Percentiles rank a stretch among this genome's conserved stretches.
Conservation (phyloP, 2,888 invertebrate genomes). For the Dryobotodes eremita region DNA sequence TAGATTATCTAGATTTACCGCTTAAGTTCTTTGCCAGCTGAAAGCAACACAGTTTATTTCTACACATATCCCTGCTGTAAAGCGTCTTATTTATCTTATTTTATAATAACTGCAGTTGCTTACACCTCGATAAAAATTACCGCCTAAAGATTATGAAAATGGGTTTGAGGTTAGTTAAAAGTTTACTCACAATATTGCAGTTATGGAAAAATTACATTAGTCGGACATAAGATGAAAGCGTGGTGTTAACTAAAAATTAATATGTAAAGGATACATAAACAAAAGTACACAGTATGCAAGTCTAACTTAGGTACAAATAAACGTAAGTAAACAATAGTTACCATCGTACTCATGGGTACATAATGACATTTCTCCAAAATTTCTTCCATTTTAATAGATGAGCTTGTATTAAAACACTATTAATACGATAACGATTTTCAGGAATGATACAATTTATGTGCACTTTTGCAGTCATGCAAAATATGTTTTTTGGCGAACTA, state of each 20-base stretch:
- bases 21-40: background rate
- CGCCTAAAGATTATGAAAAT: too few relatives aligned
- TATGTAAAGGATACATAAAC: background rate
- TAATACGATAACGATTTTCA: background rate
- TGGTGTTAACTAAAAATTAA: background rate
- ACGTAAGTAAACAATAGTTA: constrained; percentile 68
- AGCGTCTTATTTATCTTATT: background rate
- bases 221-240: background rate
- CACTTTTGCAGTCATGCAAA: background rate
- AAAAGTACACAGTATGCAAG: background rate
- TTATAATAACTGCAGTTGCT: background rate
- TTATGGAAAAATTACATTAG: background rate
- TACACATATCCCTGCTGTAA: background rate
- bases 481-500: background rate
- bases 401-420: background rate
- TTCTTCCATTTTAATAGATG: constrained; percentile 36
- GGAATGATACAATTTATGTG: background rate
- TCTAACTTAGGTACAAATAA: background rate
- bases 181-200: background rate
- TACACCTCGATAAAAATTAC: background rate
- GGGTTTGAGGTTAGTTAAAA: constrained; percentile 11
- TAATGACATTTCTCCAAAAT: constrained; percentile 70
- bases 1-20: background rate
- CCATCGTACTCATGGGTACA: constrained; percentile 80
- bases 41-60: background rate